phyloP scores from a whole-genome alignment of 2,797 vertebrate genomes.

The Potorous gilbertii region DNA sequence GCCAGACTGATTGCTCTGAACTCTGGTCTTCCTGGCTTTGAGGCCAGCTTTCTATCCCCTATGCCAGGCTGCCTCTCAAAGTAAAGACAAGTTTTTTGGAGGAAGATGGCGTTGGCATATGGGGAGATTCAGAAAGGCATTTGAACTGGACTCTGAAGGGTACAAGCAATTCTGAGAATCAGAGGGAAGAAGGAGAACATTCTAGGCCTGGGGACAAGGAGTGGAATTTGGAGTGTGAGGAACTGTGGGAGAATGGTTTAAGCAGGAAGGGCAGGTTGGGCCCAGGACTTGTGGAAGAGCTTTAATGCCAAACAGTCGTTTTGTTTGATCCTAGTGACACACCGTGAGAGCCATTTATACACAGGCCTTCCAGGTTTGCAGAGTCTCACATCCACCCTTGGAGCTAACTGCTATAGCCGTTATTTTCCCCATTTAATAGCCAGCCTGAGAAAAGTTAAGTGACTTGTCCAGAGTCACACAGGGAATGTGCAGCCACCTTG shows the following conservation, averaged over 20 bases:
- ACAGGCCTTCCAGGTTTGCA: neutral
- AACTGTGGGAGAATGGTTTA: neutral
- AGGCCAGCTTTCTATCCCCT: neutral
- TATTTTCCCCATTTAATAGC: neutral
- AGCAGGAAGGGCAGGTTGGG: neutral
- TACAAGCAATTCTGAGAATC: neutral
- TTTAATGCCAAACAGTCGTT: neutral
- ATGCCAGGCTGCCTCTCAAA: neutral
- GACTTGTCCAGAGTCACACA: neutral
- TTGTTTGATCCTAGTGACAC: neutral
- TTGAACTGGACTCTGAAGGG: neutral
- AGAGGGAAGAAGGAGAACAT: neutral
- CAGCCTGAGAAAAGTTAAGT: neutral
- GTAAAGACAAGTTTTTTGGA: neutral
- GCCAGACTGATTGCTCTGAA: neutral
- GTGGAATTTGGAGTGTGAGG: neutral
- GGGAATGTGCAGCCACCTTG: neutral
- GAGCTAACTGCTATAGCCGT: neutral
- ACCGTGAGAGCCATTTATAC: neutral
- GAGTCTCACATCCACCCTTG: neutral
- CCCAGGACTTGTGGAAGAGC: neutral
- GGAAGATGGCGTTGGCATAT: neutral
- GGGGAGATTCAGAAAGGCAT: neutral
- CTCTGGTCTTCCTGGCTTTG: neutral
- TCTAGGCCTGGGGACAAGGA: neutral